A percentile compares a stretch with the other conserved stretches of the same genome.
Evolutionary conservation across 30 jellyfish, hydroid and myxozoan species (phyloP).

Genomic region (Phacellophora camtschatica): DNA sequence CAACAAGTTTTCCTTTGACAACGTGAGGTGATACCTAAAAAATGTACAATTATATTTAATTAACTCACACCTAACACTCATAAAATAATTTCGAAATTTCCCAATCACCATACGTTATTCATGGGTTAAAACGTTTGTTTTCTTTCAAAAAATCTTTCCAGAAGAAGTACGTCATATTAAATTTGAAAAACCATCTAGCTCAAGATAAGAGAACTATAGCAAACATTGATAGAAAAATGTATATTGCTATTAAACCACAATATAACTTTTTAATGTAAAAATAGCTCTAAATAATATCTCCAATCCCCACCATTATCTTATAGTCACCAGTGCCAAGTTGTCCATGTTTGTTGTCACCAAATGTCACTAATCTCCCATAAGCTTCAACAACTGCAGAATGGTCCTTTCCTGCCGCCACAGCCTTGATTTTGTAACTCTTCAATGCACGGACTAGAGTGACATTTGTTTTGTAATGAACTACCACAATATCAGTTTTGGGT

Average conservation of each 20-base stretch:
- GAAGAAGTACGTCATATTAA: too few relatives aligned
- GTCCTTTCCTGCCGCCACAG: conserved; percentile 83
- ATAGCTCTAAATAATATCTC: not conserved
- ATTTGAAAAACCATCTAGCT: too few relatives aligned
- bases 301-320: conserved; percentile 42
- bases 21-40: conserved; percentile 66
- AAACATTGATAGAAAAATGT: too few relatives aligned
- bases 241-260: too few relatives aligned
- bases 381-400: conserved; percentile 89
- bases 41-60: too few relatives aligned
- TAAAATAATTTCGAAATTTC: too few relatives aligned
- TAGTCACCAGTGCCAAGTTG: conserved; percentile 91
- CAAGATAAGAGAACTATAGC: too few relatives aligned
- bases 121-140: too few relatives aligned
- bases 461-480: conserved; percentile 47
- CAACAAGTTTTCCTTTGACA: conserved; percentile 78
- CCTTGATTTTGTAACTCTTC: conserved; percentile 56
- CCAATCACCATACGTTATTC: too few relatives aligned
- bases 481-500: conserved; percentile 16
- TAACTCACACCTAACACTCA: too few relatives aligned
- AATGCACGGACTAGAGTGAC: conserved; percentile 76
- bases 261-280: too few relatives aligned
- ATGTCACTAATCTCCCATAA: conserved; percentile 82
- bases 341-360: conserved; percentile 86
- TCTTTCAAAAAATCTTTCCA: too few relatives aligned